A percentile compares a stretch with the other conserved stretches of the same genome.
These are phyloP conservation scores for Saturnia pavonia DNA, from an alignment of 2,888 invertebrate species.

Conservation along the genomic window DNA sequence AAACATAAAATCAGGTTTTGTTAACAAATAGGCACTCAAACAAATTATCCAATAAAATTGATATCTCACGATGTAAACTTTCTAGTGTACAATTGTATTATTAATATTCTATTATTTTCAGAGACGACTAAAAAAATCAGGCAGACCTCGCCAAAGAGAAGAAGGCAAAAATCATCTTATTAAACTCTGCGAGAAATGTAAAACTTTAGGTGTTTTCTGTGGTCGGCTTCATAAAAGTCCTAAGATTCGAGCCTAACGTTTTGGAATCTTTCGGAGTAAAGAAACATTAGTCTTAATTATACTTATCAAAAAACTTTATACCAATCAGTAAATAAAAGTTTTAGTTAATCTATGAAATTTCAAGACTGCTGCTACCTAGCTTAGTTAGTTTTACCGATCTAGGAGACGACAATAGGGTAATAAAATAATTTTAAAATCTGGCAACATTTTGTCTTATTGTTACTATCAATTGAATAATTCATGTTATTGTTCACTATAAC, in stretches of 20 bases:
- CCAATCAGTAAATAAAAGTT: too few species aligned
- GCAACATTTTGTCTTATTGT: too few species aligned
- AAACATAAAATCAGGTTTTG: background rate
- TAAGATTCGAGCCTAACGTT: background rate
- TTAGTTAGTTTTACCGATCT: too few species aligned
- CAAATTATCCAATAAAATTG: background rate
- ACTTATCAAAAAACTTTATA: background rate
- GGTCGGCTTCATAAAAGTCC: conserved; percentile 17
- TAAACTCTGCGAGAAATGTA: conserved; percentile 41
- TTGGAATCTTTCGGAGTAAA: background rate
- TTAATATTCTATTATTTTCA: conserved; percentile 28
- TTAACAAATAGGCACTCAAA: background rate
- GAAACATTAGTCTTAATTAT: background rate
- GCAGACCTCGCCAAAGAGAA: conserved; percentile 38
- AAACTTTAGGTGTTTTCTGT: conserved; percentile 34
- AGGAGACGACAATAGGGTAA: too few species aligned
- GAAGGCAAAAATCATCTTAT: conserved; percentile 34
- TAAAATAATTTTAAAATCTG: too few species aligned
- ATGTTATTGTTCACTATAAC: too few species aligned
- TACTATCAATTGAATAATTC: too few species aligned
- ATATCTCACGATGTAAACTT: background rate
- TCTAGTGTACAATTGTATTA: background rate
- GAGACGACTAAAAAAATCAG: conserved; percentile 36
- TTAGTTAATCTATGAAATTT: too few species aligned
- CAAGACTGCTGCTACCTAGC: too few species aligned